Evolutionary conservation across 1,140 invertebrate species (phyloP).

Genomic region (Drosophila takahashii): DNA sequence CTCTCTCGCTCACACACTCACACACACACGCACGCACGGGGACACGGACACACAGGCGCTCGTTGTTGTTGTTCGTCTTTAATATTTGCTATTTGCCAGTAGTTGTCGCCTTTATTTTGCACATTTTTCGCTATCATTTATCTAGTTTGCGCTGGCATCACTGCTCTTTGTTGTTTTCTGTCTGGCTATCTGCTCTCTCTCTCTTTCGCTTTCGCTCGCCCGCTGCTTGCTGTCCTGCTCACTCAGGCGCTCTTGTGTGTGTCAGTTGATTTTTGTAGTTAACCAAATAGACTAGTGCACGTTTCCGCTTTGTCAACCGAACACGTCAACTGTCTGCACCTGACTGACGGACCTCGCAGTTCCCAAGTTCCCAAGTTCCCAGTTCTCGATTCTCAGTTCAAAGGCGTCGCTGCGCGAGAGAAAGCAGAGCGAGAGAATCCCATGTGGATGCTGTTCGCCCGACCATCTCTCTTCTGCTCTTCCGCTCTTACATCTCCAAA

Average conservation of each 20-base stretch:
- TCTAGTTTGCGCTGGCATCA: slow-evolving; percentile 29
- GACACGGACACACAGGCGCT: slow-evolving; percentile 34
- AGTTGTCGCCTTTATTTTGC: slow-evolving; percentile 32
- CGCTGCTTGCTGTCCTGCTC: slow-evolving; percentile 27
- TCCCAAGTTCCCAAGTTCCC: slow-evolving; percentile 22
- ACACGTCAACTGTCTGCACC: slow-evolving; percentile 84
- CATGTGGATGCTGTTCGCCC: slow-evolving; percentile 68
- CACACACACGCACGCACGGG: slow-evolving; percentile 31
- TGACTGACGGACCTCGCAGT: slow-evolving; percentile 67
- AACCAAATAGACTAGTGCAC: slow-evolving; percentile 37
- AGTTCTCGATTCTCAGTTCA: slow-evolving; percentile 19
- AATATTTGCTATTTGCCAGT: slow-evolving; percentile 10
- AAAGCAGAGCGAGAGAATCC: slow-evolving; percentile 33
- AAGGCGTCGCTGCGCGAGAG: slow-evolving; percentile 46
- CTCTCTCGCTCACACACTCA: slow-evolving; percentile 26
- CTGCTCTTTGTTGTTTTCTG: slow-evolving; percentile 9
- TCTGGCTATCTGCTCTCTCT: slow-evolving; percentile 1
- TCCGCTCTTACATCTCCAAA: slow-evolving; percentile 1
- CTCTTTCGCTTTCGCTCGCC: slow-evolving; percentile 7
- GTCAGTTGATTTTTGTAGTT: slow-evolving; percentile 26
- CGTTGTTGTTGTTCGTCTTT: slow-evolving; percentile 32
- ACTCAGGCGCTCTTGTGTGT: slow-evolving; percentile 23
- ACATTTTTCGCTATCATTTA: slow-evolving; percentile 37
- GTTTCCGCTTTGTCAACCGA: slow-evolving; percentile 78
- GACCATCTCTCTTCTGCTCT: not conserved